Base-by-base conservation (phyloP, 2,113 vertebrate species). In the Thalassoma bifasciatum region DNA sequence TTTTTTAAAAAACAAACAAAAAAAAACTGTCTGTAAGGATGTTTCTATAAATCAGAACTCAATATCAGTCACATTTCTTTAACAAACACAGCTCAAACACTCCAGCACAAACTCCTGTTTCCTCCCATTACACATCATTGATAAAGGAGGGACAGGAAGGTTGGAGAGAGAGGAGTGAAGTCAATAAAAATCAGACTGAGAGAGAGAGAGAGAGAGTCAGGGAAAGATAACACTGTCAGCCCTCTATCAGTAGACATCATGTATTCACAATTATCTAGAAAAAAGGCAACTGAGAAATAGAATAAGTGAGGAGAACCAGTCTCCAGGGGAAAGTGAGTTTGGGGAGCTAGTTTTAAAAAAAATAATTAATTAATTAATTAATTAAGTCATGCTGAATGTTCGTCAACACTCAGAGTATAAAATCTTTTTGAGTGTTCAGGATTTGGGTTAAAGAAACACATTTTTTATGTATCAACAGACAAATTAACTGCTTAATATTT, bases 51-150 rank as follows among this genome's bases (percentile, higher is more conserved):
- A 59, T 64, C 66, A 74, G 50, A 57, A 17, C 16, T n/a, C 36
- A 38, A 66, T 71, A 66, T 70, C 36, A 82, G 30, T 72, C 47
- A 22, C 12, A 49, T 61, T 23, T 52, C 34, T 56, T 44, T 30
- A 57, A 24, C 19, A 26, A 8, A n/a, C 13, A 0, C 52, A 40
- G 30, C 30, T 3, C 30, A 4, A 63, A 52, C 24, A 58, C 22
- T 50, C 17, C 13, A n/a, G 11, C 64, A 58, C 0, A 1, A 13
- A 46, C 37, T 60, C 14, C 52, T 1, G 1, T 53, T 23, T 50
- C 9, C 16, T 26, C 21, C 17, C 14, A 26, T 70, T 26, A 75
- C 51, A 61, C 38, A 61, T 70, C 14, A 59, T 68, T 63, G 22
- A 19, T 4, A 22, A 36, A 23, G 46, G 37, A 10, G 9, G 46